Evolutionary conservation across 2,797 vertebrate genomes (phyloP).

Genomic region (Alosa sapidissima): DNA sequence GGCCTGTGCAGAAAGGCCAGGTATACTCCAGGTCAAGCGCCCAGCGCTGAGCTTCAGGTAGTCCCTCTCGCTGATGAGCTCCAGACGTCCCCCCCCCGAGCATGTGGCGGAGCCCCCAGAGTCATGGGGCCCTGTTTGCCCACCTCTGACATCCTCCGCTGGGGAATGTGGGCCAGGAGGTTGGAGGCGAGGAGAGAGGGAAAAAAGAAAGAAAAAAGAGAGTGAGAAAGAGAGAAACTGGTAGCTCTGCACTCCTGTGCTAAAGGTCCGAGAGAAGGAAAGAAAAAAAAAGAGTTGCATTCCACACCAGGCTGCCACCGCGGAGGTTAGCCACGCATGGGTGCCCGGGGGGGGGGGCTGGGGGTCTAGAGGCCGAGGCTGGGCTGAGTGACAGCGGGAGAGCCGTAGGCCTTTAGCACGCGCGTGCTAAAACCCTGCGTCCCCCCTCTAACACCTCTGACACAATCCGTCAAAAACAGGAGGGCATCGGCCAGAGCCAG

Average conservation of each 20-base stretch:
- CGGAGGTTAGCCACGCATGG: slow-evolving; percentile 6
- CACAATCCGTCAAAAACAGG: slow-evolving; percentile 17
- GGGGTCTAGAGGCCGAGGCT: background rate
- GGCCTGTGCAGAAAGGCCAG: background rate
- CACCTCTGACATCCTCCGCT: slow-evolving; percentile 16
- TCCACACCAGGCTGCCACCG: slow-evolving; percentile 66
- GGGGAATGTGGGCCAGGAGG: slow-evolving; percentile 21
- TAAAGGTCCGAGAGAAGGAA: slow-evolving; percentile 56
- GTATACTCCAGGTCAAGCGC: no score
- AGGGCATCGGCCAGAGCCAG: background rate
- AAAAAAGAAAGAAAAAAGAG: background rate
- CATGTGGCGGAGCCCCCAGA: background rate
- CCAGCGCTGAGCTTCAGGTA: slow-evolving; percentile 24
- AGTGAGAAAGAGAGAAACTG: slow-evolving; percentile 36
- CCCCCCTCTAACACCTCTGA: slow-evolving; percentile 58
- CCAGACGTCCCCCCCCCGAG: slow-evolving; percentile 33
- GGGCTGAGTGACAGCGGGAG: slow-evolving; percentile 66
- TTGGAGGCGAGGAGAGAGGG: background rate
- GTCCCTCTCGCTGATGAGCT: slow-evolving; percentile 21
- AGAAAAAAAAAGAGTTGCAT: slow-evolving; percentile 63
- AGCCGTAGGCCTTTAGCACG: slow-evolving; percentile 62
- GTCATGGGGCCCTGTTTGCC: slow-evolving; percentile 7
- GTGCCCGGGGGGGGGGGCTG: background rate
- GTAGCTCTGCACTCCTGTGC: background rate
- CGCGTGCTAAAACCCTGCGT: slow-evolving; percentile 69